A percentile compares a stretch with the other conserved stretches of the same genome.
Evolutionary conservation across 1,140 invertebrate species (phyloP).

Genomic region (Alviniconcha marisindica): DNA sequence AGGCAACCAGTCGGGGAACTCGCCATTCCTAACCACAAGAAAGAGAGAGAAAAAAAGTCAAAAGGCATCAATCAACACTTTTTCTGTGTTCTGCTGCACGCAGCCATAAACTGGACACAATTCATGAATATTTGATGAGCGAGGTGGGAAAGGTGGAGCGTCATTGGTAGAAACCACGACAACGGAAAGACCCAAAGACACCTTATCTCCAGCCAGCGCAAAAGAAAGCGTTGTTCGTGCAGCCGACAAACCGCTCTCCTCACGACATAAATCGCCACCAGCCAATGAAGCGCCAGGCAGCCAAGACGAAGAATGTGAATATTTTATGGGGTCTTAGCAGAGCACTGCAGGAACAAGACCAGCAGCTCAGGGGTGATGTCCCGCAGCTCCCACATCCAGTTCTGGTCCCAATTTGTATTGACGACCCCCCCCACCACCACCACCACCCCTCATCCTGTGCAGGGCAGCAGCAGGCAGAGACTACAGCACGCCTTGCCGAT

Average conservation of each 20-base stretch:
- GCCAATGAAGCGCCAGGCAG: conserved; percentile 26
- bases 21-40: too few relatives aligned
- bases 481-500: conserved; percentile 6
- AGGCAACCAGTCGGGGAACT: too few relatives aligned
- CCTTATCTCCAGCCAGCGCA: background rate
- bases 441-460: background rate
- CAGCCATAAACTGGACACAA: background rate
- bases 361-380: background rate
- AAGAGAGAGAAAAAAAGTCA: too few relatives aligned
- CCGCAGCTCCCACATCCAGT: conserved; percentile 21
- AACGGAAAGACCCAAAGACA: background rate
- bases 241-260: conserved; percentile 19
- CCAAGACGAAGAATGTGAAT: conserved; percentile 14
- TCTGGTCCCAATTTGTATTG: conserved; percentile 33
- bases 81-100: background rate
- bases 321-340: conserved; percentile 29
- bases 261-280: conserved; percentile 15
- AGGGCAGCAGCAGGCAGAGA: background rate
- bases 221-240: background rate
- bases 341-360: conserved; percentile 19
- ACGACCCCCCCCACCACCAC: background rate
- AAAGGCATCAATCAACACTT: too few relatives aligned
- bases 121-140: conserved; percentile 14
- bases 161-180: background rate
- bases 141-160: background rate